Evolutionary conservation across 2,888 invertebrate species (phyloP).

Genomic region (Cheilosia urbana): DNA sequence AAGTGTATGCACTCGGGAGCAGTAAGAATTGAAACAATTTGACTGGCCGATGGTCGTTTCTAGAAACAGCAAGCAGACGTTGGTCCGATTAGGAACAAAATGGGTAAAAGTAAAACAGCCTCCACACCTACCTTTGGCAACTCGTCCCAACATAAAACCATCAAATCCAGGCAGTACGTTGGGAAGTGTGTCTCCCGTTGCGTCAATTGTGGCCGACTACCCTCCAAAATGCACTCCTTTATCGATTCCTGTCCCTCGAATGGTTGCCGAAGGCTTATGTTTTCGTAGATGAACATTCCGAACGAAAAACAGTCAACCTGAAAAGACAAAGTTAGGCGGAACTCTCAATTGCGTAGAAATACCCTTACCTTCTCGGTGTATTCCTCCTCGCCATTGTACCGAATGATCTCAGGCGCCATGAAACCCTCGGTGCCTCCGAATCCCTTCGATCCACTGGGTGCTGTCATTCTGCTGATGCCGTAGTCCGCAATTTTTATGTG

Average conservation of each 20-base stretch:
- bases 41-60: slow-evolving; percentile 96
- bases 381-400: slow-evolving; percentile 99
- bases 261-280: slow-evolving; percentile 95
- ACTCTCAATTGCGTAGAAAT: not conserved
- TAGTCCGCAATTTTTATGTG: slow-evolving; percentile 98
- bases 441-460: slow-evolving; percentile 97
- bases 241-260: slow-evolving; percentile 98
- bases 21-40: slow-evolving; percentile 95
- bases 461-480: slow-evolving; percentile 94
- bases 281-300: slow-evolving; percentile 99
- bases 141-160: slow-evolving; percentile 98
- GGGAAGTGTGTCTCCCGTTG: slow-evolving; percentile 93
- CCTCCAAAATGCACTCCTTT: slow-evolving; percentile 97
- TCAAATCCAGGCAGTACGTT: slow-evolving; percentile 94
- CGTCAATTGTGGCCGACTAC: slow-evolving; percentile 94
- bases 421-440: slow-evolving; percentile 99
- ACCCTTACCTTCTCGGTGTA: slow-evolving; percentile 95
- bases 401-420: slow-evolving; percentile 99
- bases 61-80: slow-evolving; percentile 36
- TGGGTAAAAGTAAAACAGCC: not conserved
- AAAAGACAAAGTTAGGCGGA: slow-evolving; percentile 1
- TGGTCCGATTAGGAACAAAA: not conserved
- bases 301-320: slow-evolving; percentile 99
- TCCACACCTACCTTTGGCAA: slow-evolving; percentile 85
- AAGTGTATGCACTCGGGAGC: slow-evolving; percentile 97